A percentile compares a stretch with the other conserved stretches of the same genome.
These are phyloP conservation scores for Xiphophorus couchianus DNA, from an alignment of 2,113 vertebrate genomes.

Conservation along the genomic window DNA sequence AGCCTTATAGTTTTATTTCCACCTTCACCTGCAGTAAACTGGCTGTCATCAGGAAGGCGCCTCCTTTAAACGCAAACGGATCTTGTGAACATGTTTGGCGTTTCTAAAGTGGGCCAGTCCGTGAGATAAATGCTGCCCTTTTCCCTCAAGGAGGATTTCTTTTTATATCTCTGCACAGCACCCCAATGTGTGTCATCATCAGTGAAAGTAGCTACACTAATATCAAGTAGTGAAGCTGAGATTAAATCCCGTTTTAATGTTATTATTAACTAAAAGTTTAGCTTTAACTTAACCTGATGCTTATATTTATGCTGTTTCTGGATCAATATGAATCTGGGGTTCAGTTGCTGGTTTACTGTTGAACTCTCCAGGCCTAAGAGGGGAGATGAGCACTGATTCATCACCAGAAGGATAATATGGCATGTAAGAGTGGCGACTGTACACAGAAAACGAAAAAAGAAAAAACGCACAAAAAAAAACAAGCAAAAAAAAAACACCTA, in stretches of 20 bases:
- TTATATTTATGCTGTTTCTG: not conserved
- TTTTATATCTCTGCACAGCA: constrained; percentile 44
- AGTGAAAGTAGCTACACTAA: not conserved
- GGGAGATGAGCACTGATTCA: not conserved
- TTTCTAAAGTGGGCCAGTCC: constrained; percentile 64
- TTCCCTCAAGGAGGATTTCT: constrained; percentile 60
- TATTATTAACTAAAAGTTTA: not conserved
- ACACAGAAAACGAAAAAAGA: not conserved
- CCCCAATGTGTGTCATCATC: constrained; percentile 44
- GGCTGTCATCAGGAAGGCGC: not conserved
- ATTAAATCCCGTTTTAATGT: constrained; percentile 1
- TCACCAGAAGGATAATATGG: not conserved
- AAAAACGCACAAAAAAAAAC: not conserved
- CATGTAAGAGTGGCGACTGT: not conserved
- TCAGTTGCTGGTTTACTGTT: not conserved
- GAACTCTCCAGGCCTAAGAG: not conserved
- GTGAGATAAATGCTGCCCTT: constrained; percentile 41
- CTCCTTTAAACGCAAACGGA: constrained; percentile 15
- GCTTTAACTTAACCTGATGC: not conserved
- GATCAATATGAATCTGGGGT: not conserved
- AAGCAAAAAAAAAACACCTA: too few species aligned
- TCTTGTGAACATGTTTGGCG: constrained; percentile 23
- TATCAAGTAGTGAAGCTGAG: not conserved
- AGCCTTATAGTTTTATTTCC: not conserved
- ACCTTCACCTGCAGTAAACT: not conserved